Percentiles rank a stretch among this genome's conserved stretches.
These are phyloP conservation scores for Myripristis murdjan DNA, from an alignment of 2,797 vertebrate species.

Conservation along the genomic window DNA sequence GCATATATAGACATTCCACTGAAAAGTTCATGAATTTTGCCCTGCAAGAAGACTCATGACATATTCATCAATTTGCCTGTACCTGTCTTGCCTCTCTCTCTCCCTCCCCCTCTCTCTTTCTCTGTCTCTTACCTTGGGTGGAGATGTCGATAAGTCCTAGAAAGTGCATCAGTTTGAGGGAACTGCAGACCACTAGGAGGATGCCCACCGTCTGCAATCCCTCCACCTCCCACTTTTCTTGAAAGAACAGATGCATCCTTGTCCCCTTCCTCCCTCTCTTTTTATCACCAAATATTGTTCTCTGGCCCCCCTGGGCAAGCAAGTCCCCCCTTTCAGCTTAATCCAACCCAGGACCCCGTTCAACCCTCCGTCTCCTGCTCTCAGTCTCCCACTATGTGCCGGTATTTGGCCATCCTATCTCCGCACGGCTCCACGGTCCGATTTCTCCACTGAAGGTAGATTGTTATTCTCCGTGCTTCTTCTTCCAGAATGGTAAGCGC, in stretches of 20 bases:
- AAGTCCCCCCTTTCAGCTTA: constrained; percentile 43
- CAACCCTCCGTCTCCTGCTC: constrained; percentile 48
- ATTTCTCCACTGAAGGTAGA: constrained; percentile 57
- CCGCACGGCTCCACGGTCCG: constrained; percentile 55
- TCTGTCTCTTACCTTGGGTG: constrained; percentile 81
- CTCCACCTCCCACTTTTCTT: constrained; percentile 87
- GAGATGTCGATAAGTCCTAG: constrained; percentile 89
- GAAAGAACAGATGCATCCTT: constrained; percentile 84
- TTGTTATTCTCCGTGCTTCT: constrained; percentile 76
- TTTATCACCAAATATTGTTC: constrained; percentile 56
- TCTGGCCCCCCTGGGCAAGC: constrained; percentile 51
- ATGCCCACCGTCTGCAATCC: constrained; percentile 89
- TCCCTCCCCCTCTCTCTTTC: constrained; percentile 26
- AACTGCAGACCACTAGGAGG: constrained; percentile 89
- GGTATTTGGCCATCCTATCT: constrained; percentile 69
- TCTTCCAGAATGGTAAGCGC: constrained; percentile 60
- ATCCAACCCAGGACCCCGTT: constrained; percentile 38
- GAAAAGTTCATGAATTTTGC: constrained; percentile 26
- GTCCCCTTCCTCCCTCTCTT: constrained; percentile 42
- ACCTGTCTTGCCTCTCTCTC: background rate
- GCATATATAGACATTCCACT: constrained; percentile 9
- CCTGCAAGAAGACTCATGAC: constrained; percentile 25
- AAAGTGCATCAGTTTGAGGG: constrained; percentile 91
- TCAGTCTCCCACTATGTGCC: constrained; percentile 78
- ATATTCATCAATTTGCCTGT: constrained; percentile 37